Conservation (phyloP, 2,888 invertebrate species). For the Smittia aterrima region DNA sequence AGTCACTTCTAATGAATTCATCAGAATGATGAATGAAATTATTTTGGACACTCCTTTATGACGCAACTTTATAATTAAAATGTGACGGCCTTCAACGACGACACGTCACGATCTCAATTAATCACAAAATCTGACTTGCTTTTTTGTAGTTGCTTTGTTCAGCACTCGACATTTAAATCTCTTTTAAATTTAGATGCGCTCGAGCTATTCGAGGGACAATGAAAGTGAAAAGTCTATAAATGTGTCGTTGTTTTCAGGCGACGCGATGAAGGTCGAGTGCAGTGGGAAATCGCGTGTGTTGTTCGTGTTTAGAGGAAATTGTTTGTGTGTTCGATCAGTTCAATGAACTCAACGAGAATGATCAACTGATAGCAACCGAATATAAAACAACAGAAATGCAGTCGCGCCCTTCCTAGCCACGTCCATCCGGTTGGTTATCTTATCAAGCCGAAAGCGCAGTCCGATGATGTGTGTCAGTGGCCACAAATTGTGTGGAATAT, state of each 20-base stretch:
- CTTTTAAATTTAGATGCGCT: neutral
- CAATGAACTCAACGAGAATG: neutral
- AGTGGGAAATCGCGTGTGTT: neutral
- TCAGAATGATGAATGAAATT: constrained; percentile 5
- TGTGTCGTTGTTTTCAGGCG: neutral
- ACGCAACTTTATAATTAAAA: neutral
- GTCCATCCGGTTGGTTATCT: neutral
- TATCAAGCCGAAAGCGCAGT: neutral
- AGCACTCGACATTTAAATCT: too few relatives aligned
- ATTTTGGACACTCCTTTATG: neutral
- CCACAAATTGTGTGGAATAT: neutral
- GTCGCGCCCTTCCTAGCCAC: neutral
- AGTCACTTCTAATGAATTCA: too few relatives aligned
- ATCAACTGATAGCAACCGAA: neutral
- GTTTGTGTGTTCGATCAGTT: neutral
- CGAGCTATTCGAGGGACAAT: neutral
- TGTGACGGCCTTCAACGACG: neutral
- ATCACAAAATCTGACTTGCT: neutral
- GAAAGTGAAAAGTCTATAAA: neutral
- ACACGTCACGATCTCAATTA: neutral
- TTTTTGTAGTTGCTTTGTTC: too few relatives aligned
- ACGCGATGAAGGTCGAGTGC: neutral
- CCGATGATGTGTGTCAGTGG: neutral
- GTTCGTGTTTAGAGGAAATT: neutral
- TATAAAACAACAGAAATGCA: neutral